phyloP scores from a whole-genome alignment of 2,888 invertebrate genomes.

The Callyntrura sp. region DNA sequence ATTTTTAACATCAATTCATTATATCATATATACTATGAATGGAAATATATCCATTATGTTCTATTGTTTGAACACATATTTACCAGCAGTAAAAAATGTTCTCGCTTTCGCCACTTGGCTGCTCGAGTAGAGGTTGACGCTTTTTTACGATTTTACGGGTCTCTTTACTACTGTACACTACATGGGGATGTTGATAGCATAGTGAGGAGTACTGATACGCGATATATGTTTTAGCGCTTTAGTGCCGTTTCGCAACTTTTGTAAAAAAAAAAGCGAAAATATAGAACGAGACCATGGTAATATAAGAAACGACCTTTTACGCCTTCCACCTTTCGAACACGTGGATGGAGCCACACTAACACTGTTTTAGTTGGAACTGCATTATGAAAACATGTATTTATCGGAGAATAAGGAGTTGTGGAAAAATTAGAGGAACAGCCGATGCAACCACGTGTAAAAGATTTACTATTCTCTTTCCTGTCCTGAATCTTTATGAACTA shows the following conservation, averaged over 20 bases:
- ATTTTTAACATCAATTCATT: conserved; percentile 44
- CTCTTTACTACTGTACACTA: too few species aligned
- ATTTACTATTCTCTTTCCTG: conserved; percentile 60
- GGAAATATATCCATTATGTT: not conserved
- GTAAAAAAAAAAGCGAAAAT: not conserved
- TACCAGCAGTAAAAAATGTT: not conserved
- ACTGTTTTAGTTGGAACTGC: not conserved
- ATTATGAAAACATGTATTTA: not conserved
- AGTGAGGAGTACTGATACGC: too few species aligned
- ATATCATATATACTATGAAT: not conserved
- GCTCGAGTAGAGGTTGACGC: not conserved
- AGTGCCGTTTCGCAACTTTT: not conserved
- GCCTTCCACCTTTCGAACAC: too few species aligned
- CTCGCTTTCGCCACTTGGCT: not conserved
- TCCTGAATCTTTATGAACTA: conserved; percentile 51
- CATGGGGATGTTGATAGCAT: too few species aligned
- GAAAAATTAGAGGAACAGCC: conserved; percentile 15
- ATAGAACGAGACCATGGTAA: not conserved
- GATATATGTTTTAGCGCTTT: too few species aligned
- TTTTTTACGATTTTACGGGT: too few species aligned
- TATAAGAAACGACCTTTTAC: too few species aligned
- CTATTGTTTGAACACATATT: not conserved
- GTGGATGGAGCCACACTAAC: too few species aligned
- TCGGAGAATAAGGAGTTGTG: conserved; percentile 10
- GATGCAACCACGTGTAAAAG: conserved; percentile 62